A percentile compares a stretch with the other conserved stretches of the same genome.
Conservation (phyloP, 2,113 vertebrate species). For the Loxodonta africana region DNA sequence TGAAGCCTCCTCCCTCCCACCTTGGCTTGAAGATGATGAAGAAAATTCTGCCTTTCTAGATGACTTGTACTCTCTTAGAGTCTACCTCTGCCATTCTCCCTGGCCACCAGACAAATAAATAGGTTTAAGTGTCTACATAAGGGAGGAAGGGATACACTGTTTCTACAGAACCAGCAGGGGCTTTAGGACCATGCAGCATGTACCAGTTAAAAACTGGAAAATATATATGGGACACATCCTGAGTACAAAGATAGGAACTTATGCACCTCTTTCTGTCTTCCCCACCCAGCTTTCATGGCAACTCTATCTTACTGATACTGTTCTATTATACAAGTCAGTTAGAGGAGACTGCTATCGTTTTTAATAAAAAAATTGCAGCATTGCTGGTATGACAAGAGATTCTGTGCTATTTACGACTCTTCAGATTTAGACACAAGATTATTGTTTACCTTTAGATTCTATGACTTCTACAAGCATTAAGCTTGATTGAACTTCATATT, state of each 20-base stretch:
- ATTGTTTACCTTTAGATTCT: slow-evolving; percentile 60
- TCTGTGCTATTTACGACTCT: slow-evolving; percentile 30
- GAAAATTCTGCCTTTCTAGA: neutral
- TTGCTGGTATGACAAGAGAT: slow-evolving; percentile 44
- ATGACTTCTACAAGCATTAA: slow-evolving; percentile 59
- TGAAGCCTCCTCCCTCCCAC: neutral
- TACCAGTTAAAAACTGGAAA: neutral
- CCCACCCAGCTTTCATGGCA: slow-evolving; percentile 33
- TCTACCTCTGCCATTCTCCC: neutral
- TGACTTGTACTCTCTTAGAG: neutral
- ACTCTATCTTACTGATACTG: slow-evolving; percentile 51
- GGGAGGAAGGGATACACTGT: neutral
- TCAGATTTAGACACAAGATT: slow-evolving; percentile 54
- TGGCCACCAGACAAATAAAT: neutral
- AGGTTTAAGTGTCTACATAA: neutral
- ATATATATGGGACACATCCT: neutral
- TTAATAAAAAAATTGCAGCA: slow-evolving; percentile 67
- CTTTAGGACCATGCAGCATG: neutral
- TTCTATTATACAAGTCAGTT: slow-evolving; percentile 18
- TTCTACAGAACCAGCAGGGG: neutral
- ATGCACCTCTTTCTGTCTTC: neutral
- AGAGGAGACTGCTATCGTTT: slow-evolving; percentile 63
- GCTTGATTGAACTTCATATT: slow-evolving; percentile 31
- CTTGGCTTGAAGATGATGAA: neutral
- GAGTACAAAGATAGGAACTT: neutral